phyloP scores from a whole-genome alignment of 92 coral and sea anemone species.

The Scolanthus callimorphus region DNA sequence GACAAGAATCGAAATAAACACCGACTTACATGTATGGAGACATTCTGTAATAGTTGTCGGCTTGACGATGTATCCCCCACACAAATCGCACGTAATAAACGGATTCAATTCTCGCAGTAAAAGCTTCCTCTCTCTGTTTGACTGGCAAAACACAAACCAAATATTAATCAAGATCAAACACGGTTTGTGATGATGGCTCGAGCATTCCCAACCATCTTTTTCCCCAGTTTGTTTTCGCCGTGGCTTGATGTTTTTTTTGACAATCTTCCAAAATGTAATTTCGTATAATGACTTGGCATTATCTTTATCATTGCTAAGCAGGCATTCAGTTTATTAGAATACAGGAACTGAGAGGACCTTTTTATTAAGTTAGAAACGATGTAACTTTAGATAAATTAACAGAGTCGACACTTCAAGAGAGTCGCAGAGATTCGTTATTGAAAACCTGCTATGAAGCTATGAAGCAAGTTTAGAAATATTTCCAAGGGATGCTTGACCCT shows the following conservation, averaged over 20 bases:
- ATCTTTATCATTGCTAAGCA: not conserved
- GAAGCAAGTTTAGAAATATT: too few species aligned
- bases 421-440: too few species aligned
- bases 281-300: not conserved
- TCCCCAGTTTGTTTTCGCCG: not conserved
- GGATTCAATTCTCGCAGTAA: slow-evolving; percentile 87
- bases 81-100: slow-evolving; percentile 82
- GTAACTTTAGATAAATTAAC: not conserved
- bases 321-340: not conserved
- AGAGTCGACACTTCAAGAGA: not conserved
- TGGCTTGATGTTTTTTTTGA: not conserved
- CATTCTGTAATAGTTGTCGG: slow-evolving; percentile 98
- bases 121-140: slow-evolving; percentile 86
- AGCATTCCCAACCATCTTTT: too few species aligned
- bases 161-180: not conserved
- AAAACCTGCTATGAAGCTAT: too few species aligned
- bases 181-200: not conserved
- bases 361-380: too few species aligned
- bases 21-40: slow-evolving; percentile 96
- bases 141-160: slow-evolving; percentile 31
- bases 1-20: not conserved
- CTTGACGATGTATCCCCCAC: slow-evolving; percentile 93
- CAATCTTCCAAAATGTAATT: not conserved
- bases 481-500: too few species aligned
- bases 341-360: not conserved